phyloP scores from a whole-genome alignment of 2,888 invertebrate species.

The Baccha elongata region DNA sequence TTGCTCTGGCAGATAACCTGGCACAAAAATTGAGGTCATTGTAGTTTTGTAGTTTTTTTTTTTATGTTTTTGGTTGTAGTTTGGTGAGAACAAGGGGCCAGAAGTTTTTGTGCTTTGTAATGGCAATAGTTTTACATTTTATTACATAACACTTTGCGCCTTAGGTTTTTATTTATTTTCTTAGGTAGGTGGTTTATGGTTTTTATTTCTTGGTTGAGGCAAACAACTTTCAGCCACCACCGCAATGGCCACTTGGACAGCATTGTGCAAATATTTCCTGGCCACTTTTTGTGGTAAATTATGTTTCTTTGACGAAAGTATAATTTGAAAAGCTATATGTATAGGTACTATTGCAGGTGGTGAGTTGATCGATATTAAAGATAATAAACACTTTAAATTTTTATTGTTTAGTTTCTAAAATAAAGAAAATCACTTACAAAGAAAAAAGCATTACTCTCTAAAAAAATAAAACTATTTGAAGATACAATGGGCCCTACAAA shows the following conservation, averaged over 20 bases:
- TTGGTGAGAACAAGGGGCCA: not conserved
- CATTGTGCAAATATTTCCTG: not conserved
- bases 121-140: constrained; percentile 65
- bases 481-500: no score
- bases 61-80: not conserved
- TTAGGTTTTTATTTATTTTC: constrained; percentile 18
- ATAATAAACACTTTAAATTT: not conserved
- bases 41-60: constrained; percentile 3
- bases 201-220: not conserved
- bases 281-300: constrained; percentile 23
- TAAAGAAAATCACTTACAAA: no score
- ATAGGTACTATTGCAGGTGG: not conserved
- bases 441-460: no score
- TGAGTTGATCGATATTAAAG: not conserved
- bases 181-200: constrained; percentile 17
- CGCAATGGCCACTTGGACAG: not conserved
- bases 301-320: not conserved
- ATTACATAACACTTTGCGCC: constrained; percentile 60
- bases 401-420: no score
- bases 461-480: no score
- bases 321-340: not conserved
- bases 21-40: constrained; percentile 61
- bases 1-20: constrained; percentile 51
- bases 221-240: constrained; percentile 20
- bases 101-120: constrained; percentile 29